Base-by-base conservation (phyloP, 2,888 invertebrate genomes). In the Drosophila rubida region DNA sequence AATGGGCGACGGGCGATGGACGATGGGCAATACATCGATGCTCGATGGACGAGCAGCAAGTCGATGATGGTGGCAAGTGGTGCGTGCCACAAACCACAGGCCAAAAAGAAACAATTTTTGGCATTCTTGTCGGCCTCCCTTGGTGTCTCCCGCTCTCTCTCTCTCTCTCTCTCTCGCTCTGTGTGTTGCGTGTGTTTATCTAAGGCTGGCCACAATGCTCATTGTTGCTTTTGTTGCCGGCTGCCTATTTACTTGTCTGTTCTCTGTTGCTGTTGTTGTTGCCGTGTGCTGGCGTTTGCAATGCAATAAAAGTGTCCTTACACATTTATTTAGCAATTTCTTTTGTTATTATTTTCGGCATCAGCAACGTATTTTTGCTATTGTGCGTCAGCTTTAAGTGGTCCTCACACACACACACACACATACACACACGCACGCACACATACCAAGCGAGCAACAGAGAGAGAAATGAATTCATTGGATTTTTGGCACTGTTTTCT, bases 311-410 rank as follows among this genome's bases (percentile, higher is more conserved):
- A 85, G 78, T 87, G 87, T 88, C 89, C 78, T 81, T 79, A 87
- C 75, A 89, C 85, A 80, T 88, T 88, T 88, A 88, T 88, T 88
- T 87, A 86, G 81, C 83, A 83, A 89, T 88, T 81, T 73, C 81
- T 76, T 87, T 85, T 81, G 78, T 87, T 87, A 83, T 85, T 82
- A 81, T 83, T 87, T 80, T 84, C 65, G 69, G 71, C 85, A 69
- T 75, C 79, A 68, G 60, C 75, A 69, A 61, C 57, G 69, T 68
- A 67, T 65, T 69, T 69, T 64, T 64, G 62, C 75, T 57, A 65
- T 64, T 74, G 67, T 74, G 64, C 67, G 76, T 67, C 72, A 64
- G 74, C 78, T 85, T 81, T 72, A 86, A 86, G 87, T 79, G 86
- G 62, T 70, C 61, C 45, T 62, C 60, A 54, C 57, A 55, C 65